Evolutionary conservation across 2,797 vertebrate genomes (phyloP), one percentile per base, ranked within the genome.

Genomic region (Vespertilio murinus): DNA sequence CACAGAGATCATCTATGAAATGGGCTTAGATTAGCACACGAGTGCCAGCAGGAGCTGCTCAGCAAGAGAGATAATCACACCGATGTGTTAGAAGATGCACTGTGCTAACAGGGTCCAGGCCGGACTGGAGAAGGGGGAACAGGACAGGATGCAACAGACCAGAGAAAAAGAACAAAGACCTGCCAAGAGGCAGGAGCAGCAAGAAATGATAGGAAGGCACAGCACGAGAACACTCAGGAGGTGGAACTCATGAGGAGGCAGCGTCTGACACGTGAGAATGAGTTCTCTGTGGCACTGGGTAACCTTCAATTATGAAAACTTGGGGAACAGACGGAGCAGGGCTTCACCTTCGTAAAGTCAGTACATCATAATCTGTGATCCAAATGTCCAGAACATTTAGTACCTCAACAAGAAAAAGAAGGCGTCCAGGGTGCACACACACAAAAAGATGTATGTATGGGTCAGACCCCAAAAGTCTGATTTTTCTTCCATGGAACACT

Each of bases 371-470:
- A 87, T 45, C 59, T 87, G 54, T 38, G 71, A 69, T 69, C 59
- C 54, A 89, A 61, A 91, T 71, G 79, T 61, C 35, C 35, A 87
- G 77, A 91, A 93, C 80, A 93, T 33, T 78, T 22, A 67, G 80
- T 61, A 45, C 71, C 28, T 52, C 22, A 42, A 79, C 45, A 86
- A 94, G 64, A 93, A 93, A 93, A 93, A 70, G 40, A 91, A 91
- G 65, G 28, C 45, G 91, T 89, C 52, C 22, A 9, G 45, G 77
- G 23, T 28, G 47, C 25, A 42, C 73, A 75, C 45, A 75, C 73
- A 75, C 11, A 22, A 52, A 67, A 78, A 52, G 42, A 80, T 42
- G 56, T 3, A 42, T 20, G 40, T 52, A 75, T 33, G 33, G 30
- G 67, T 94, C 80, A 75, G 40, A 88, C 75, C 78, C 83, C 65